phyloP scores from a whole-genome alignment of 2,113 vertebrate genomes.

The Plecotus auritus region DNA sequence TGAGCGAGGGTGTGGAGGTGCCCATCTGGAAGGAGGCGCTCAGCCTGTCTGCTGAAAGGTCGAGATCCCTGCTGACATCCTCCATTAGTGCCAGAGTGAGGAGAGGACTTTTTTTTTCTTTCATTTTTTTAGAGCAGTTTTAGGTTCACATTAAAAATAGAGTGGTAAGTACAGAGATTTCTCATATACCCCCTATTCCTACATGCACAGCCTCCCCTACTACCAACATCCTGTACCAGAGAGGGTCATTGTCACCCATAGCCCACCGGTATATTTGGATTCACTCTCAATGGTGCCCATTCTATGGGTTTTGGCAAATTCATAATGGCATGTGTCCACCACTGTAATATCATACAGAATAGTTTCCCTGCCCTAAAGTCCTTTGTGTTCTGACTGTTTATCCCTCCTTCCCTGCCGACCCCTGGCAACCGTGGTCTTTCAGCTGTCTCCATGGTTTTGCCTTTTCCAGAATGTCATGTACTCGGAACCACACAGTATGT shows the following conservation, averaged over 20 bases:
- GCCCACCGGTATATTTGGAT: background rate
- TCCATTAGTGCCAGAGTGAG: background rate
- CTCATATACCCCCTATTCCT: too few species aligned
- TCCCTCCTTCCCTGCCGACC: background rate
- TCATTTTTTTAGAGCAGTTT: background rate
- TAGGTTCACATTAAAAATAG: background rate
- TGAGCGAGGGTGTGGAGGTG: accelerated
- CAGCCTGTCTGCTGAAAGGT: background rate
- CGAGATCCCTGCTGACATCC: background rate
- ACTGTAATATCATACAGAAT: accelerated
- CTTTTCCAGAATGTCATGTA: background rate
- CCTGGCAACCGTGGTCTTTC: background rate
- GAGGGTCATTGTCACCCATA: background rate
- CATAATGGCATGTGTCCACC: too few species aligned
- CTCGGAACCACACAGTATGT: accelerated
- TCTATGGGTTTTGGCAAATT: background rate
- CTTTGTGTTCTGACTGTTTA: accelerated
- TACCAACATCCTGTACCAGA: background rate
- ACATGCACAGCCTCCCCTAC: too few species aligned
- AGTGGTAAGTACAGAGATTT: background rate
- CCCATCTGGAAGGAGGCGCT: background rate
- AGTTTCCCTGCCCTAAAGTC: background rate
- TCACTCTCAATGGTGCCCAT: background rate
- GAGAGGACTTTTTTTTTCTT: background rate
- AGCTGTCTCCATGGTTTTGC: background rate